phyloP scores from a whole-genome alignment of 1,140 invertebrate genomes.

The Hypsibius dujardini region DNA sequence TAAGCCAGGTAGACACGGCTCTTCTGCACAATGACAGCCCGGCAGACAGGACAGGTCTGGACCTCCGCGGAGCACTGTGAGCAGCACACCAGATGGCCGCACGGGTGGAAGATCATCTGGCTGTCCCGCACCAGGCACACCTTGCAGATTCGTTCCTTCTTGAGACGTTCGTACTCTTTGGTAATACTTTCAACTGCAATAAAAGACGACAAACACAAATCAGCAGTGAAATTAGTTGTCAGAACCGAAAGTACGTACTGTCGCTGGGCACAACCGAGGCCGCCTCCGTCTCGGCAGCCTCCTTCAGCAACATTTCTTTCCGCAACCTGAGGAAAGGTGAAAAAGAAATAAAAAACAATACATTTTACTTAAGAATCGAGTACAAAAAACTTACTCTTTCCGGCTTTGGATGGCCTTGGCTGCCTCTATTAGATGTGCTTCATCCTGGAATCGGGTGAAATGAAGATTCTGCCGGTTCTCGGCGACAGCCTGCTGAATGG shows the following conservation, averaged over 20 bases:
- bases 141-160: slow-evolving; percentile 67
- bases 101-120: slow-evolving; percentile 68
- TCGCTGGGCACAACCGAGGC: too few species aligned
- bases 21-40: neutral
- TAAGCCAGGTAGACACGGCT: neutral
- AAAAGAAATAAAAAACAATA: too few species aligned
- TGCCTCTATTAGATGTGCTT: neutral
- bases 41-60: slow-evolving; percentile 45
- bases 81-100: slow-evolving; percentile 71
- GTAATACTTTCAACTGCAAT: slow-evolving; percentile 15
- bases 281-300: too few species aligned
- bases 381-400: neutral
- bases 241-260: too few species aligned
- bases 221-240: too few species aligned
- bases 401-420: neutral
- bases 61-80: slow-evolving; percentile 58
- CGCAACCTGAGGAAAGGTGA: too few species aligned
- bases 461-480: neutral
- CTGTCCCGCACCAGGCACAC: slow-evolving; percentile 77
- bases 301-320: too few species aligned
- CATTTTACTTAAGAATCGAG: too few species aligned
- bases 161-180: slow-evolving; percentile 52
- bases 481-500: neutral
- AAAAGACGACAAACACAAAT: too few species aligned
- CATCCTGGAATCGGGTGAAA: neutral